phyloP scores from a whole-genome alignment of 2,113 vertebrate genomes.

The Barnardius zonarius region DNA sequence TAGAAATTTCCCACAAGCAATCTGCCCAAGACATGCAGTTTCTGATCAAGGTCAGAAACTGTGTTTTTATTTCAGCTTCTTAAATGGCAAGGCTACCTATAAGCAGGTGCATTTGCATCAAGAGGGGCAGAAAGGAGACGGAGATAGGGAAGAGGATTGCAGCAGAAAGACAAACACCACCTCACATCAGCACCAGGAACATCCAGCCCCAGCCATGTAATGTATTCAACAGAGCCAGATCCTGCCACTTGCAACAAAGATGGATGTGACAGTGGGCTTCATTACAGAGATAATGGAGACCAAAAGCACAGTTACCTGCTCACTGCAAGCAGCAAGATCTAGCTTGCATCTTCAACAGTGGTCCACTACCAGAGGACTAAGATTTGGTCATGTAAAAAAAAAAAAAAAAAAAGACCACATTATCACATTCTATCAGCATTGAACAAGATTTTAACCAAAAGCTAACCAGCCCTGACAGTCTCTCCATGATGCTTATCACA shows the following conservation, averaged over 20 bases:
- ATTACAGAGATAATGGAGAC: not conserved
- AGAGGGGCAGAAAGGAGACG: not conserved
- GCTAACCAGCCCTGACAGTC: not conserved
- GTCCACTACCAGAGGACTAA: not conserved
- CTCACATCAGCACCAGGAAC: not conserved
- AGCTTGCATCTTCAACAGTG: not conserved
- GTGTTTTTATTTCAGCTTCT: not conserved
- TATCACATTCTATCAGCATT: not conserved
- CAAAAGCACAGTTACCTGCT: not conserved
- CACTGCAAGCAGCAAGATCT: not conserved
- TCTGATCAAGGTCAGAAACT: not conserved
- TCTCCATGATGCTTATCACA: fast-evolving
- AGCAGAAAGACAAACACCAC: not conserved
- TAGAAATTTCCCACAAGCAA: not conserved
- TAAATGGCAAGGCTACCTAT: not conserved
- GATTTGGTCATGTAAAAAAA: not conserved
- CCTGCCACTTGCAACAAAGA: not conserved
- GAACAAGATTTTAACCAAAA: not conserved
- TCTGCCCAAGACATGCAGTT: not conserved
- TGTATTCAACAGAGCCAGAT: not conserved
- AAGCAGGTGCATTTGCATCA: not conserved
- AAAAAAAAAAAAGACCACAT: not conserved
- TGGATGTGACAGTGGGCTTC: not conserved
- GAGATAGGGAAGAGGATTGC: not conserved
- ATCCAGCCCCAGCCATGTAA: fast-evolving